A percentile compares a stretch with the other conserved stretches of the same genome.
Evolutionary conservation across 2,797 vertebrate genomes (phyloP).

Genomic region (Diplodus puntazzo): DNA sequence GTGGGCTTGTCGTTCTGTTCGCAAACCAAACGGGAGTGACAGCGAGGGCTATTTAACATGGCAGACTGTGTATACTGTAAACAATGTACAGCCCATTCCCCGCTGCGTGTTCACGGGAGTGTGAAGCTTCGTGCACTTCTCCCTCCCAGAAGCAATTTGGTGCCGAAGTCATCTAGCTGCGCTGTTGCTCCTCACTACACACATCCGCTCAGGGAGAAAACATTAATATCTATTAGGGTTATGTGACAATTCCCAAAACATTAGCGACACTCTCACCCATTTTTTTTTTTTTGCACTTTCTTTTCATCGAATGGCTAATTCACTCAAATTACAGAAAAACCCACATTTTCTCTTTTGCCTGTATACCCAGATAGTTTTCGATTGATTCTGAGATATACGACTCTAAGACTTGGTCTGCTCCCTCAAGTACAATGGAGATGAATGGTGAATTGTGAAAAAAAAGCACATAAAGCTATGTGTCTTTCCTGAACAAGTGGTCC

Average conservation of each 20-base stretch:
- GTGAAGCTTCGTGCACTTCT: constrained; percentile 67
- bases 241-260: constrained; percentile 18
- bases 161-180: constrained; percentile 54
- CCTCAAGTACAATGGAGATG: neutral
- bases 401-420: neutral
- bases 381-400: neutral
- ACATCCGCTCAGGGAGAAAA: constrained; percentile 27
- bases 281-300: neutral
- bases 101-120: constrained; percentile 73
- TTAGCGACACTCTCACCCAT: neutral
- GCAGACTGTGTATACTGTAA: constrained; percentile 71
- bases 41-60: constrained; percentile 66
- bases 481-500: neutral
- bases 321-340: neutral
- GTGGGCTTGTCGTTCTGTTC: constrained; percentile 56
- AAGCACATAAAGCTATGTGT: neutral
- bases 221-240: constrained; percentile 51
- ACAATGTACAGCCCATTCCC: constrained; percentile 66
- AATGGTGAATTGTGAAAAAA: neutral
- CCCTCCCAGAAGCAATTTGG: constrained; percentile 71
- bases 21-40: constrained; percentile 60
- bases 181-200: constrained; percentile 52
- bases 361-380: neutral
- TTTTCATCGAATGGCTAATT: neutral
- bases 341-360: neutral